phyloP scores from a whole-genome alignment of 2,888 invertebrate species.

The Keiferia lycopersicella region DNA sequence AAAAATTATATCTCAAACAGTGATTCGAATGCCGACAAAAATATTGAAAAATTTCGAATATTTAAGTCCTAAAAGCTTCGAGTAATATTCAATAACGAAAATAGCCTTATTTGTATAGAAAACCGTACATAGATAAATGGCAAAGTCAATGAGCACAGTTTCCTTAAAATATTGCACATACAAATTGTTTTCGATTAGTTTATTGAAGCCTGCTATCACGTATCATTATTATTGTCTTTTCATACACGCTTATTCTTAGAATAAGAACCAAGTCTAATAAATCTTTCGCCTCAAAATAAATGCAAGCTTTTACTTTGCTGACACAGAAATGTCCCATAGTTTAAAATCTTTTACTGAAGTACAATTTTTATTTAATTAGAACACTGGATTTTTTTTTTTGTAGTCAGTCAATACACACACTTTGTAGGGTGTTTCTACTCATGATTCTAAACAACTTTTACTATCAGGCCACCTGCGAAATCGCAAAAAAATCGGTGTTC shows the following conservation, averaged over 20 bases:
- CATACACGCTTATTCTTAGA: slow-evolving; percentile 14
- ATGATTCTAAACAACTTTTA: too few relatives aligned
- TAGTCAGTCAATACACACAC: too few relatives aligned
- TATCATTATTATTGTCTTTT: slow-evolving; percentile 16
- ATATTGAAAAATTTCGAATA: slow-evolving; percentile 60
- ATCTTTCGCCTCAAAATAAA: background rate
- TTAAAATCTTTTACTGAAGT: background rate
- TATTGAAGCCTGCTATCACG: slow-evolving; percentile 12
- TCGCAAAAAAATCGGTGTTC: too few relatives aligned
- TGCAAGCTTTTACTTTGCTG: background rate
- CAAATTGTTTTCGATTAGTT: slow-evolving; percentile 22
- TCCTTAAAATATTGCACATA: slow-evolving; percentile 46
- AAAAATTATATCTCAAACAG: slow-evolving; percentile 50
- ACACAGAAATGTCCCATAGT: background rate
- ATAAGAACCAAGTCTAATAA: slow-evolving; percentile 2
- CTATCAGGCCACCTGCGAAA: too few relatives aligned
- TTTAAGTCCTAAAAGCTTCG: slow-evolving; percentile 63
- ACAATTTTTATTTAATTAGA: too few relatives aligned
- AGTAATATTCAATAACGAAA: slow-evolving; percentile 48
- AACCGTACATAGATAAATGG: slow-evolving; percentile 56
- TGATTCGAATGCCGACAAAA: slow-evolving; percentile 54
- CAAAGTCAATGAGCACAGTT: slow-evolving; percentile 56
- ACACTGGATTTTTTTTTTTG: too few relatives aligned
- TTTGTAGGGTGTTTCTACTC: too few relatives aligned
- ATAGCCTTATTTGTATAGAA: slow-evolving; percentile 47